Evolutionary conservation across 35 echinoderm and acorn worm species (phyloP).

Genomic region (Amphiura filiformis): DNA sequence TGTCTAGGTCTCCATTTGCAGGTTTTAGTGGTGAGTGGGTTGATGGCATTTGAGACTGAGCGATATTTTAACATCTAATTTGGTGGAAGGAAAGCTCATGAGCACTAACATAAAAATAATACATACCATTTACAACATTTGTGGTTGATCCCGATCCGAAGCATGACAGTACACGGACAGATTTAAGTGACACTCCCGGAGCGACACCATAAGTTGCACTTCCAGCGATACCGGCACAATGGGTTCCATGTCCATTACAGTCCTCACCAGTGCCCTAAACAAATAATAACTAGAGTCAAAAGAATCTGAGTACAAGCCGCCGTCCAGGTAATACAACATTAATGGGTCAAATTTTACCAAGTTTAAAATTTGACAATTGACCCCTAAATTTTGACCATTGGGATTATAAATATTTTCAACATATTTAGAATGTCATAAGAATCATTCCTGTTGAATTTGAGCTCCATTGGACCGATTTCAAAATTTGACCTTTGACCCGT

Average conservation of each 20-base stretch:
- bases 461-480: too few relatives aligned
- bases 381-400: too few relatives aligned
- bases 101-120: not conserved
- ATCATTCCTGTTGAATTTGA: too few relatives aligned
- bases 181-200: not conserved
- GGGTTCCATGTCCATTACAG: constrained; percentile 59
- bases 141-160: constrained; percentile 27
- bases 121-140: constrained; percentile 10
- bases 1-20: too few relatives aligned
- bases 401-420: too few relatives aligned
- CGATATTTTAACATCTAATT: too few relatives aligned
- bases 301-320: not conserved
- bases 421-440: too few relatives aligned
- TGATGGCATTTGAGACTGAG: too few relatives aligned
- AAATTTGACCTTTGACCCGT: too few relatives aligned
- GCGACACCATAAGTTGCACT: constrained; percentile 47
- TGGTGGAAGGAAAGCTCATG: not conserved
- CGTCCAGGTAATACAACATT: not conserved
- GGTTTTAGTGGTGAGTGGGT: too few relatives aligned
- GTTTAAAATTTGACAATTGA: too few relatives aligned
- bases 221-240: constrained; percentile 43
- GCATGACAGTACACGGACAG: constrained; percentile 33
- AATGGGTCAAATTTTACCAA: too few relatives aligned
- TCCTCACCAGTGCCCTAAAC: constrained; percentile 1
- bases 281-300: not conserved